These are phyloP conservation scores for Armadillidium nasatum DNA, from an alignment of 1,140 invertebrate genomes.

Conservation along the genomic window DNA sequence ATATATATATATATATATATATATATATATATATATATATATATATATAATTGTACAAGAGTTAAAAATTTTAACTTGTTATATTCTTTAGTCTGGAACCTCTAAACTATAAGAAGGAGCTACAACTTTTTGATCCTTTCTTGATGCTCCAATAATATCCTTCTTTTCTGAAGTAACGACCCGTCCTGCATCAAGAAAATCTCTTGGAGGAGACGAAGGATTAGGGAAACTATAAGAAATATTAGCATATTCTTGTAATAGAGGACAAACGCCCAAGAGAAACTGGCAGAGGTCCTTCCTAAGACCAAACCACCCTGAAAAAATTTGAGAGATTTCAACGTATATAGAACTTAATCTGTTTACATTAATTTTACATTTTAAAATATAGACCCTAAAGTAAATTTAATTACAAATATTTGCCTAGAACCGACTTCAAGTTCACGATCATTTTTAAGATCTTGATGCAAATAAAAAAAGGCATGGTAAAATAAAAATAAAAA, in stretches of 20 bases:
- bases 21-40: no score
- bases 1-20: no score
- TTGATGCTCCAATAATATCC: slow-evolving; percentile 28
- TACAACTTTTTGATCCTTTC: slow-evolving; percentile 33
- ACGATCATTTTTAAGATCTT: no score
- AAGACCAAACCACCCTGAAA: slow-evolving; percentile 98
- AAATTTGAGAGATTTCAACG: slow-evolving; percentile 46
- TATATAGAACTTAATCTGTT: not conserved
- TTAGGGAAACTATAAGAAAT: slow-evolving; percentile 73
- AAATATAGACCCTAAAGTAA: no score
- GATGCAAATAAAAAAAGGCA: no score
- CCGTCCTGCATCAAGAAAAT: slow-evolving; percentile 8
- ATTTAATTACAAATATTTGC: no score
- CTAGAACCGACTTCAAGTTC: no score
- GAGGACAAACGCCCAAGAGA: slow-evolving; percentile 81
- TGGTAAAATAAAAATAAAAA: no score
- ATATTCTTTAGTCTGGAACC: slow-evolving; percentile 33
- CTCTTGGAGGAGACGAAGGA: slow-evolving; percentile 10
- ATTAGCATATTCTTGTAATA: slow-evolving; percentile 95
- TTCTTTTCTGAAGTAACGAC: slow-evolving; percentile 24
- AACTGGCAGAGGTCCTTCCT: slow-evolving; percentile 96
- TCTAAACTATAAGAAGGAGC: slow-evolving; percentile 33
- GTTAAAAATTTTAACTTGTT: no score
- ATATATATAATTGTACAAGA: no score
- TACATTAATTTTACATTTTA: not conserved